Evolutionary conservation across 2,888 invertebrate species (phyloP).

Genomic region (Euzetes globulus): DNA sequence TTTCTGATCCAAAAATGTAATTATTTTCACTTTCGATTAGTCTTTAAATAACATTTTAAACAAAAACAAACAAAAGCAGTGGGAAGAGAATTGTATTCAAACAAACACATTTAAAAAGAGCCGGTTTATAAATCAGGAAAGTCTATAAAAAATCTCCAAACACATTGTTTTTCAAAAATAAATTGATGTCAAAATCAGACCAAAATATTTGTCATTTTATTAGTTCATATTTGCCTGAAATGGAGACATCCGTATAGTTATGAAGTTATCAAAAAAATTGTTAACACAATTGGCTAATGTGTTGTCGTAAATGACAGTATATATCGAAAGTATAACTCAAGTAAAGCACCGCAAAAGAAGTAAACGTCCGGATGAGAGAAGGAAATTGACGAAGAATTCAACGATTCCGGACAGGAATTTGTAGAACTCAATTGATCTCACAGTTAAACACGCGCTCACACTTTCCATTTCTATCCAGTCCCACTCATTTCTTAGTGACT

Average conservation of each 20-base stretch:
- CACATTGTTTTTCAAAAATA: too few species aligned
- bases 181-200: not conserved
- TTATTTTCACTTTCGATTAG: not conserved
- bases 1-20: not conserved
- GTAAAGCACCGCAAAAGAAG: conserved; percentile 24
- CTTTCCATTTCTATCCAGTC: not conserved
- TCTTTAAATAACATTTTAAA: not conserved
- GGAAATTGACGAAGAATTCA: conserved; percentile 31
- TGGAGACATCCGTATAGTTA: conserved; percentile 27
- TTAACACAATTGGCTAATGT: conserved; percentile 19
- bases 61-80: too few species aligned
- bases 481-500: not conserved
- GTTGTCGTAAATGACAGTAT: conserved; percentile 13
- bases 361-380: conserved; percentile 31
- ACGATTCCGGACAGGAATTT: conserved; percentile 30
- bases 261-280: conserved; percentile 28
- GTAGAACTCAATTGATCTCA: conserved; percentile 24
- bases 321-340: conserved; percentile 10
- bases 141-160: too few species aligned
- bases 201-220: not conserved
- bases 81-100: too few species aligned
- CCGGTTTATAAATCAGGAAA: too few species aligned
- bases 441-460: not conserved
- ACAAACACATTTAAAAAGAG: too few species aligned
- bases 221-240: conserved; percentile 17